Conservation (phyloP, 2,797 vertebrate species). For the Aplochiton taeniatus region DNA sequence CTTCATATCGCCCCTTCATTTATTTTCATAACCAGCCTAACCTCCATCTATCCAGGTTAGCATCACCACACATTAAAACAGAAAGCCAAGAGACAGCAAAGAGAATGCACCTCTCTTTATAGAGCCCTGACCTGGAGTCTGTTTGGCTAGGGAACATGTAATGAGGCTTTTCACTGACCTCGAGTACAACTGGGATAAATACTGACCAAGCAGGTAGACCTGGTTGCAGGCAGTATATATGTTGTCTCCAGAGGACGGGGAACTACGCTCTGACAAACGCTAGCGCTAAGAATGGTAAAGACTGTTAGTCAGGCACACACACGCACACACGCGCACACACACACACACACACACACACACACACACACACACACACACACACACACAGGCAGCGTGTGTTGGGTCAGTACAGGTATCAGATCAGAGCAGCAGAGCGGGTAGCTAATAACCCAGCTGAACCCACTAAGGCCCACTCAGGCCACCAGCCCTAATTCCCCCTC, state of each 20-base stretch:
- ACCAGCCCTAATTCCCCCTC: constrained; percentile 68
- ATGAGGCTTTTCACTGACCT: no score
- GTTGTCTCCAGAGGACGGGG: neutral
- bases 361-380: constrained; percentile 7
- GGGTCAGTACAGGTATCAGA: no score
- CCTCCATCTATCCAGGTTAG: constrained; percentile 44
- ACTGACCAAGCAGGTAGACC: no score
- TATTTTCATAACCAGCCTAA: constrained; percentile 13
- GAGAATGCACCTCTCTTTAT: no score
- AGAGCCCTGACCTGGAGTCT: no score
- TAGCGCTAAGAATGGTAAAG: constrained; percentile 29
- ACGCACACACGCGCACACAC: constrained; percentile 18
- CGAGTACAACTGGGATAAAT: no score
- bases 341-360: constrained; percentile 7
- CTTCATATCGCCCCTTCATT: constrained; percentile 40
- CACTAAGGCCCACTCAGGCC: constrained; percentile 60
- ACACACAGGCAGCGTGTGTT: constrained; percentile 5
- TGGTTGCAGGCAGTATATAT: no score
- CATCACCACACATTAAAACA: no score
- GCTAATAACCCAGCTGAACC: constrained; percentile 65
- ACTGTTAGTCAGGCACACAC: constrained; percentile 34
- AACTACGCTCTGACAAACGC: neutral
- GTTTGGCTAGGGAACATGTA: no score
- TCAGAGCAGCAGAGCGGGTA: constrained; percentile 54
- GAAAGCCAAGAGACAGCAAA: no score